Conservation (phyloP, 2,888 invertebrate genomes). For the Horisme vitalbata region DNA sequence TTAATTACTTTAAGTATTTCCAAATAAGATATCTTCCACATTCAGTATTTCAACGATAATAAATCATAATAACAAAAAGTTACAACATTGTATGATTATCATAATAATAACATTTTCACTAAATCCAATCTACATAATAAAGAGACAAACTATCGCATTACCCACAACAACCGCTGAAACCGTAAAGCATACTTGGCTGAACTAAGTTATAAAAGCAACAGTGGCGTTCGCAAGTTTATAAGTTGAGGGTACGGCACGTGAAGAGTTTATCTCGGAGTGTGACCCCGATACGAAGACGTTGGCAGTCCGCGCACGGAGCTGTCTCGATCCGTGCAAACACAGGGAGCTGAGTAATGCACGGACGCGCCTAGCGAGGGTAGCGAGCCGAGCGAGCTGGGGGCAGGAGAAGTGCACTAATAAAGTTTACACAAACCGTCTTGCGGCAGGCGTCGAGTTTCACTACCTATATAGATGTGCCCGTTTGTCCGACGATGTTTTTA, state of each 20-base stretch:
- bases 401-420: conserved; percentile 69
- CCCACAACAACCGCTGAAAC: conserved; percentile 36
- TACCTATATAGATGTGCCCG: conserved; percentile 48
- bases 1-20: no score
- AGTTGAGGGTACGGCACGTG: conserved; percentile 56
- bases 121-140: conserved; percentile 12
- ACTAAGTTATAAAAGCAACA: conserved; percentile 50
- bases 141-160: conserved; percentile 38
- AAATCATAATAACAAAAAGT: neutral
- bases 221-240: conserved; percentile 55
- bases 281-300: conserved; percentile 66
- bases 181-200: conserved; percentile 42
- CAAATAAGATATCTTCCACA: no score
- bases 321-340: conserved; percentile 75
- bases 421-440: conserved; percentile 78
- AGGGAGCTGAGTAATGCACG: conserved; percentile 73
- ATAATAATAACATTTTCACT: conserved; percentile 1
- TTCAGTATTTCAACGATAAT: no score
- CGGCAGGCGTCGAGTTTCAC: conserved; percentile 64
- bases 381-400: conserved; percentile 23
- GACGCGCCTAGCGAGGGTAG: conserved; percentile 69
- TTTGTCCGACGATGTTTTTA: conserved; percentile 72
- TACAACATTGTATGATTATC: neutral
- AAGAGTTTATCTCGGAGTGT: conserved; percentile 64
- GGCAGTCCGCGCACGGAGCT: conserved; percentile 68